Percentiles rank a stretch among this genome's conserved stretches.
These are phyloP conservation scores for Gasteruption jaculator DNA, from an alignment of 2,888 invertebrate genomes.

Conservation along the genomic window DNA sequence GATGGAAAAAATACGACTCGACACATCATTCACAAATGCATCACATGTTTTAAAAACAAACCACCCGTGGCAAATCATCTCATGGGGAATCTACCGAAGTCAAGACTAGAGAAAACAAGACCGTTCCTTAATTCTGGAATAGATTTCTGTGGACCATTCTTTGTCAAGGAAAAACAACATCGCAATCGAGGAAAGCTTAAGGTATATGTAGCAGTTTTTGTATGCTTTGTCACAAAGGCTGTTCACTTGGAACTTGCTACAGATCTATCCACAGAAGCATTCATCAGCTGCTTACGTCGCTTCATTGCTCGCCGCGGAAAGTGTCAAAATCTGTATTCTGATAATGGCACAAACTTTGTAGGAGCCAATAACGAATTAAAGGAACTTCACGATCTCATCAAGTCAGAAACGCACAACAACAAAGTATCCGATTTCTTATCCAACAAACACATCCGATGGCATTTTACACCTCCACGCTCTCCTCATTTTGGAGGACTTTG, in stretches of 20 bases:
- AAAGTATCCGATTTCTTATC: constrained; percentile 1
- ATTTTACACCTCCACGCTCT: constrained; percentile 28
- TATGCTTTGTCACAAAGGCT: constrained; percentile 36
- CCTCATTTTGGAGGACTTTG: constrained; percentile 31
- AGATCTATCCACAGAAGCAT: constrained; percentile 31
- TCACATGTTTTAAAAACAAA: constrained; percentile 24
- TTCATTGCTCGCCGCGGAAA: constrained; percentile 37
- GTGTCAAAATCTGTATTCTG: constrained; percentile 28
- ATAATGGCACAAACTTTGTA: constrained; percentile 38
- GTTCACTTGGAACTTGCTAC: constrained; percentile 36
- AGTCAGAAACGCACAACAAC: background rate
- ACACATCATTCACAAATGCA: constrained; percentile 23
- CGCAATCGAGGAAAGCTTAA: constrained; percentile 18
- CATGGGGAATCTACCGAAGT: constrained; percentile 30
- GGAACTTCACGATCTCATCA: constrained; percentile 16
- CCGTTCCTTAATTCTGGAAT: constrained; percentile 30
- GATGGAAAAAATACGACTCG: constrained; percentile 24
- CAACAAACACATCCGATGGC: constrained; percentile 24
- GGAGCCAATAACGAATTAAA: constrained; percentile 31
- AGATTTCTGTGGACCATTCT: constrained; percentile 31
- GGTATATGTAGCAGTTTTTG: constrained; percentile 26
- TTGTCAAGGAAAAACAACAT: constrained; percentile 26
- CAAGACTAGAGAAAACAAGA: constrained; percentile 19
- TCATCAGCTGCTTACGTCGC: constrained; percentile 32
- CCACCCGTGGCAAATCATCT: constrained; percentile 19